phyloP scores from a whole-genome alignment of 2,113 vertebrate genomes.

The Malurus melanocephalus region DNA sequence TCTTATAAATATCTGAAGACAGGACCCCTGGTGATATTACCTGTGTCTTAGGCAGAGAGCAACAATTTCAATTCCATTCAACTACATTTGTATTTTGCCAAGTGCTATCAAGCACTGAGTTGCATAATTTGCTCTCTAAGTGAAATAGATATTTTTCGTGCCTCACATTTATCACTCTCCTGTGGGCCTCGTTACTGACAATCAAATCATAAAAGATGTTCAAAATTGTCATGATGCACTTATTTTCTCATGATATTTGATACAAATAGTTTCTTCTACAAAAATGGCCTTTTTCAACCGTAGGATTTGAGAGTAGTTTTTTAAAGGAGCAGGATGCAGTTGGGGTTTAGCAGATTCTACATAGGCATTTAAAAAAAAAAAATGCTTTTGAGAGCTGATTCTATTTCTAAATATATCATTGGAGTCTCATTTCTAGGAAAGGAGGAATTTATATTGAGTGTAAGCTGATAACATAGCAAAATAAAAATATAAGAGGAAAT shows the following conservation, averaged over 20 bases:
- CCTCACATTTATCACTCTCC: conserved; percentile 83
- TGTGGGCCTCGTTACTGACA: conserved; percentile 82
- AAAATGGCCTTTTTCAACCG: conserved; percentile 63
- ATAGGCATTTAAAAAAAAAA: background rate
- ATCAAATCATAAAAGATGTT: conserved; percentile 80
- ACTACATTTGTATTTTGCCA: conserved; percentile 93
- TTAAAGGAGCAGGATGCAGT: conserved; percentile 64
- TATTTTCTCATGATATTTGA: conserved; percentile 78
- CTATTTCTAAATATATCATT: conserved; percentile 53
- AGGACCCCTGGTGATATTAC: conserved; percentile 91
- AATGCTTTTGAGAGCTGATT: conserved; percentile 22
- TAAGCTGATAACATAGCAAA: conserved; percentile 18
- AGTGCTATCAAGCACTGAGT: conserved; percentile 82
- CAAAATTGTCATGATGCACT: conserved; percentile 79
- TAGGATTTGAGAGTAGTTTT: conserved; percentile 47
- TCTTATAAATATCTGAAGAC: conserved; percentile 93
- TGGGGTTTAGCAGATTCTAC: conserved; percentile 4
- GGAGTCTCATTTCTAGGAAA: conserved; percentile 33
- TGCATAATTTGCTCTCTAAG: conserved; percentile 83
- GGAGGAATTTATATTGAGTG: background rate
- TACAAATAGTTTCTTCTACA: conserved; percentile 76
- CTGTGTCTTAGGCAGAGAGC: conserved; percentile 89
- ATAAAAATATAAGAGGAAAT: conserved; percentile 28
- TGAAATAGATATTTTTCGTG: conserved; percentile 83
- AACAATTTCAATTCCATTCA: conserved; percentile 93